Evolutionary conservation across 1,140 invertebrate species (phyloP), one percentile per base, ranked within the genome.

Genomic region (Solenopsis invicta): DNA sequence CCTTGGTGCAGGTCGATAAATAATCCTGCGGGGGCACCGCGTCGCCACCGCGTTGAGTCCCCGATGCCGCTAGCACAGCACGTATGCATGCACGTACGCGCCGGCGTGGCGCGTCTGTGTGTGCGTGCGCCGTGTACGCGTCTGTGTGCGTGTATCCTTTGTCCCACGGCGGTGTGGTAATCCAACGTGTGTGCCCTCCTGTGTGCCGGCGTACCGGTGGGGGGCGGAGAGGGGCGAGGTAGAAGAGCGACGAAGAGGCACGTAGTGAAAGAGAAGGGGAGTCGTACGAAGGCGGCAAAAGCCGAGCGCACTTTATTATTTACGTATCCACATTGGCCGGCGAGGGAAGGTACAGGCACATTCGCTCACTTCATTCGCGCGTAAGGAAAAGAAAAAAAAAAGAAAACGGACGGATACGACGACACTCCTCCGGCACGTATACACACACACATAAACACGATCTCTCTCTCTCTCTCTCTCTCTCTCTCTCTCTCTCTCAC

Each of bases 101-200:
- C 29, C 3, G 24, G n/a, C 37, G 18, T 16, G 37, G 66, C 10
- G 9, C 24, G 56, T 16, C 10, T 48, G 18, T 10, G 10, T 24
- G 5, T 21, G 13, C 3, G 9, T 34, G 16, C 18, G 13, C 1
- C 2, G 18, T 24, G 4, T 45, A 3, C 4, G 12, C 10, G 10
- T 3, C 29, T 21, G 56, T 67, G 67, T 13, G 88, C 88, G 86
- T 77, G 89, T 92, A 92, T 92, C 91, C 91, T 93, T 93, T 92
- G 88, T 92, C 90, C 91, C 91, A 90, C 88, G 88, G 72, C 64
- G 77, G 24, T 78, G 45, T 78, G 88, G 87, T 89, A 87, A 90
- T 76, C 69, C 67, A 50, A 84, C 69, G 48, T 62, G 48, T 62
- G 77, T 80, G 41, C 56, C 54, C 88, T 84, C 74, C 72, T 18